phyloP scores from a whole-genome alignment of 2,888 invertebrate species.

The Drosophila buzzatii region DNA sequence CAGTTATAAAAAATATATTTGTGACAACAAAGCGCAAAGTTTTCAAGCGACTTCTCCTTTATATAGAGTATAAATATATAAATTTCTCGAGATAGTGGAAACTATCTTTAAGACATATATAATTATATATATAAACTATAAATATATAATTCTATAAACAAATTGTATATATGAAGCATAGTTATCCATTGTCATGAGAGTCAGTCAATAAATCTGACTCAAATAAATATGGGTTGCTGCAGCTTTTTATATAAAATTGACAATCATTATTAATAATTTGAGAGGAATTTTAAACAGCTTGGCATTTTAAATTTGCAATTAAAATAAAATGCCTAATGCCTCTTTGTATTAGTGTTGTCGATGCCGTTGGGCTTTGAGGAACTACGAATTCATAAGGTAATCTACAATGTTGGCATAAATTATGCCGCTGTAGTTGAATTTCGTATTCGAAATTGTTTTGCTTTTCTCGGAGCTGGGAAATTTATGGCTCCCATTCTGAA shows the following conservation, averaged over 20 bases:
- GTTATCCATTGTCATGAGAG: background rate
- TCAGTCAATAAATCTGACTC: too few species aligned
- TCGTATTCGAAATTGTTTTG: slow-evolving; percentile 3
- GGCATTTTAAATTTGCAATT: background rate
- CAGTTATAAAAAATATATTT: too few species aligned
- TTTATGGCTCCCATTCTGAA: slow-evolving; percentile 23
- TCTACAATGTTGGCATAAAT: slow-evolving; percentile 15
- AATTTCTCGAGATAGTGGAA: background rate
- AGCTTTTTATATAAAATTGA: too few species aligned
- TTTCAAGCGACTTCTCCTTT: too few species aligned
- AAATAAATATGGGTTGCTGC: too few species aligned
- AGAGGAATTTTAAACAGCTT: too few species aligned
- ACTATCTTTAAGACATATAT: background rate
- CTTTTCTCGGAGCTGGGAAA: slow-evolving; percentile 10
- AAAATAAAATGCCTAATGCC: background rate
- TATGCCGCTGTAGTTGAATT: background rate
- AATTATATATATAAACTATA: background rate
- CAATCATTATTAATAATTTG: too few species aligned
- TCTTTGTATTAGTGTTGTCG: background rate
- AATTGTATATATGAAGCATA: background rate
- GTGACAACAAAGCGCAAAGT: too few species aligned
- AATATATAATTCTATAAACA: background rate
- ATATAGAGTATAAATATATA: too few species aligned
- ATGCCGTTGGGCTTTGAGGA: background rate
- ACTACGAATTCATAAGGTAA: background rate